These are phyloP conservation scores for Melanotaenia nigrans DNA, from an alignment of 2,797 vertebrate genomes.

Conservation along the genomic window DNA sequence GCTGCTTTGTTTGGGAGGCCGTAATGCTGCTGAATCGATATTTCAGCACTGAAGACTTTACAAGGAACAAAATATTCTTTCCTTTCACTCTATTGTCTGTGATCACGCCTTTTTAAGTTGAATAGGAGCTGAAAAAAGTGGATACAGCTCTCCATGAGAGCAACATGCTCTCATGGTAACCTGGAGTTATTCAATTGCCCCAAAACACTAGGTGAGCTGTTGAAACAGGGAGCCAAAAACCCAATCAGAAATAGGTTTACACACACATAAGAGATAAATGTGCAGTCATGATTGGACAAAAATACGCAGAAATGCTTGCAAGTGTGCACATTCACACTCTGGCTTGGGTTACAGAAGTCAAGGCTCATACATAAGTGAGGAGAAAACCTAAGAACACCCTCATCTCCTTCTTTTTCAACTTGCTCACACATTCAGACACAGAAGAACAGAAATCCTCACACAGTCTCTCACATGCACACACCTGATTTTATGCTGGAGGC, in stretches of 20 bases:
- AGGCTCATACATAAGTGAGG: conserved; percentile 40
- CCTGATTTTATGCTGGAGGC: conserved; percentile 68
- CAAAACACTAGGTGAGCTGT: conserved; percentile 49
- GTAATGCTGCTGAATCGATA: conserved; percentile 44
- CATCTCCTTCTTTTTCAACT: conserved; percentile 32
- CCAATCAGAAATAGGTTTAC: conserved; percentile 33
- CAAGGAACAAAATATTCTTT: conserved; percentile 7
- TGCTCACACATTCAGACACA: conserved; percentile 41
- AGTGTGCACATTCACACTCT: conserved; percentile 10
- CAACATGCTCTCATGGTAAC: conserved; percentile 52
- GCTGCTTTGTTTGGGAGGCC: conserved; percentile 37
- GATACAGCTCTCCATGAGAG: conserved; percentile 60
- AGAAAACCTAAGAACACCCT: conserved; percentile 39
- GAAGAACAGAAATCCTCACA: conserved; percentile 23
- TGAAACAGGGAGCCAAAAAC: conserved; percentile 31
- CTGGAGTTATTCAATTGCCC: conserved; percentile 34
- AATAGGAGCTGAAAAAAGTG: conserved; percentile 44
- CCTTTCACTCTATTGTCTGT: conserved; percentile 17
- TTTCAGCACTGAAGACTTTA: conserved; percentile 18
- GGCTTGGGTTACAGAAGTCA: conserved; percentile 33
- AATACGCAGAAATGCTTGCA: conserved; percentile 12
- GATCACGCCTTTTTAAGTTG: conserved; percentile 38
- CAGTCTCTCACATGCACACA: conserved; percentile 43
- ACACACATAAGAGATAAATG: conserved; percentile 33
- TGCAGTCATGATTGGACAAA: conserved; percentile 16